phyloP scores from a whole-genome alignment of 2,113 vertebrate species.

The Passer domesticus region DNA sequence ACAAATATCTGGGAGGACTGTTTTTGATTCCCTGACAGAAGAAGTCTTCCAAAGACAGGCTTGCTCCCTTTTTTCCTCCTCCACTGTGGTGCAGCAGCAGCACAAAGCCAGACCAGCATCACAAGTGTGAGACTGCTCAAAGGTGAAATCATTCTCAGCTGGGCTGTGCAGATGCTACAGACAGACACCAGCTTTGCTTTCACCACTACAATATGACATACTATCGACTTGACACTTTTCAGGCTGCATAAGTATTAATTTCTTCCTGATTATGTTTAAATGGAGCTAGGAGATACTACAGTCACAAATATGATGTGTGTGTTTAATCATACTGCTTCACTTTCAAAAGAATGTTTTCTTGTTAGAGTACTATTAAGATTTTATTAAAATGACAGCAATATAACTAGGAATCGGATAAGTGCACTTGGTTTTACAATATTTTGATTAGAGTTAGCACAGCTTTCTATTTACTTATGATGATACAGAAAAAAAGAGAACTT shows the following conservation, averaged over 20 bases:
- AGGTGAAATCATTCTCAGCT: background rate
- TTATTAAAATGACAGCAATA: conserved; percentile 45
- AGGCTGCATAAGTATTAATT: conserved; percentile 7
- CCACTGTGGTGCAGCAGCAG: background rate
- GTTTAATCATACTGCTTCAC: background rate
- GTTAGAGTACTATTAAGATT: conserved; percentile 32
- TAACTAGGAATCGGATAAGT: background rate
- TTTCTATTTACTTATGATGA: conserved; percentile 16
- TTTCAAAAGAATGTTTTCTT: conserved; percentile 48
- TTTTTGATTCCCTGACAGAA: background rate
- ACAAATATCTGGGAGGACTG: background rate
- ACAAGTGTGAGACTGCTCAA: background rate
- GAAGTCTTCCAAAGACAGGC: background rate
- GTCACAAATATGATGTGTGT: conserved; percentile 1
- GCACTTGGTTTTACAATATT: conserved; percentile 19
- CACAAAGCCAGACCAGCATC: background rate
- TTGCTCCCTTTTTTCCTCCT: background rate
- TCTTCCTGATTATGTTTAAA: conserved; percentile 18
- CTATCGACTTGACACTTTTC: background rate
- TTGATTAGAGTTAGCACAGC: conserved; percentile 2
- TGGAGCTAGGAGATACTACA: background rate
- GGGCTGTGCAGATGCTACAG: background rate
- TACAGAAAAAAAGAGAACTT: background rate
- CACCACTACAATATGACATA: background rate
- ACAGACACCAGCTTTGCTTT: background rate